Conservation (phyloP, 2,888 invertebrate genomes). For the Mallateleia sp. region DNA sequence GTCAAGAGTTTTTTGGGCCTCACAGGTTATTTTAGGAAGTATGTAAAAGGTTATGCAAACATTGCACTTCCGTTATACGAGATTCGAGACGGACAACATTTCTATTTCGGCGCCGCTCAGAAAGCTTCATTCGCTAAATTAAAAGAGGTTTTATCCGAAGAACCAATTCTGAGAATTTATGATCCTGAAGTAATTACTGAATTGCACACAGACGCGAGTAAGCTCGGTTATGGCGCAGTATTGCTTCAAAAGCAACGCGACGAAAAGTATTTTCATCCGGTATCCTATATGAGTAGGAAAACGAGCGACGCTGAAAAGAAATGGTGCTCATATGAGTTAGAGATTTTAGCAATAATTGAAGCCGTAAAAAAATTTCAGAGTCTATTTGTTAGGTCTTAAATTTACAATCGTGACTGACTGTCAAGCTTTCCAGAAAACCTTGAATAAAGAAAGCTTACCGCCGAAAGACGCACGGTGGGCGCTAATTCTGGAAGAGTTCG, state of each 20-base stretch:
- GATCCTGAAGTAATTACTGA: constrained; percentile 3
- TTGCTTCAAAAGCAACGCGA: not conserved
- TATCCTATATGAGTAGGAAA: constrained; percentile 6
- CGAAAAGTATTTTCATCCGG: constrained; percentile 11
- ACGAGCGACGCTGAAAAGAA: constrained; percentile 2
- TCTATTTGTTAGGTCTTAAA: not conserved
- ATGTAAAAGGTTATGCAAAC: constrained; percentile 82
- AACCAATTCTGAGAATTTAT: not conserved
- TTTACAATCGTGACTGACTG: no score
- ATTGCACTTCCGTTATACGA: constrained; percentile 62
- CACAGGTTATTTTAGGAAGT: constrained; percentile 86
- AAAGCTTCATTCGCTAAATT: not conserved
- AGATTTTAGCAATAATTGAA: not conserved
- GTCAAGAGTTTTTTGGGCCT: constrained; percentile 85
- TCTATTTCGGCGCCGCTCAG: constrained; percentile 48
- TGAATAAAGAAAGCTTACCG: no score
- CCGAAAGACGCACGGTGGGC: constrained; percentile 15
- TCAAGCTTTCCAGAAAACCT: no score
- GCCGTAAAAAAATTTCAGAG: constrained; percentile 1
- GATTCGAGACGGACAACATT: constrained; percentile 31
- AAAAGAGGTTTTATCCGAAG: not conserved
- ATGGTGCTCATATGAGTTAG: not conserved
- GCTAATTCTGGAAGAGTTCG: not conserved
- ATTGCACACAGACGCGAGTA: constrained; percentile 24
- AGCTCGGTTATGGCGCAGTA: not conserved